These are phyloP conservation scores for Nysson spinosus DNA, from an alignment of 2,888 invertebrate species.

Conservation along the genomic window DNA sequence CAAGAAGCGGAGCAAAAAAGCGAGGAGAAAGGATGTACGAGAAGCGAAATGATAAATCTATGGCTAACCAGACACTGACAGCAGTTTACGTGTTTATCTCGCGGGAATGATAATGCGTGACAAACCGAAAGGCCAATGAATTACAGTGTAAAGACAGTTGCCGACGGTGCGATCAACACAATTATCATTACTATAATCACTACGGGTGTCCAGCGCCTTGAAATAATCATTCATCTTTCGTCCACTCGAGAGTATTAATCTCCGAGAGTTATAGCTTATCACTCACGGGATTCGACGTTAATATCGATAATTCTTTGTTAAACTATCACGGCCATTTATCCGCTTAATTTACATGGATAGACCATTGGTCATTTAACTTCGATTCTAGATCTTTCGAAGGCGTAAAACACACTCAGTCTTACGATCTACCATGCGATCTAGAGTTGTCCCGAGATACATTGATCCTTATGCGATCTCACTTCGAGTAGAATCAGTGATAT, in stretches of 20 bases:
- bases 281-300: too few species aligned
- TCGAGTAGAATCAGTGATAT: too few species aligned
- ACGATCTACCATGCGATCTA: too few species aligned
- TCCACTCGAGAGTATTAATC: not conserved
- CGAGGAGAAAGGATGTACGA: slow-evolving; percentile 7
- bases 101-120: slow-evolving; percentile 30
- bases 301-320: too few species aligned
- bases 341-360: too few species aligned
- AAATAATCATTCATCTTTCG: not conserved
- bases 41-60: slow-evolving; percentile 38
- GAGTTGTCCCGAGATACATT: too few species aligned
- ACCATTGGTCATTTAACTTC: too few species aligned
- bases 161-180: not conserved
- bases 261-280: too few species aligned
- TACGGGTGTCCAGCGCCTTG: not conserved
- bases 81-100: slow-evolving; percentile 46
- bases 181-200: slow-evolving; percentile 9
- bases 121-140: slow-evolving; percentile 37
- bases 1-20: slow-evolving; percentile 14
- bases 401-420: too few species aligned
- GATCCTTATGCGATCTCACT: too few species aligned
- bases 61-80: slow-evolving; percentile 17
- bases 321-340: too few species aligned
- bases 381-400: too few species aligned
- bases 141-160: slow-evolving; percentile 29